Conservation (phyloP, 2,888 invertebrate genomes). For the Chrysomela aeneicollis region DNA sequence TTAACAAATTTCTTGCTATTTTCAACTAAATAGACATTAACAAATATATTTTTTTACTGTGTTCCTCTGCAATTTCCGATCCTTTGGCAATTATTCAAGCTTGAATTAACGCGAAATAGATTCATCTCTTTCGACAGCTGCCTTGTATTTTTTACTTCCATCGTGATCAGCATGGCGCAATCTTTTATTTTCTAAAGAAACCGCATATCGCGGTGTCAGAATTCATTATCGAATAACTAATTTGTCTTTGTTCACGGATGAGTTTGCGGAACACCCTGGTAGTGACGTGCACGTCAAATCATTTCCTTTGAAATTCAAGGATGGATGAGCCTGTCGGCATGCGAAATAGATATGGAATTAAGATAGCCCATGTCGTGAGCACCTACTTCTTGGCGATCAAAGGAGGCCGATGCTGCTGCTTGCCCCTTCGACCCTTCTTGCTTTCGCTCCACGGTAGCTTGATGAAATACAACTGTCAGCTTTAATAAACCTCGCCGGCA, state of each 20-base stretch:
- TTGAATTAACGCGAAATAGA: no score
- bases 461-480: slow-evolving; percentile 37
- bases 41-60: no score
- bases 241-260: neutral
- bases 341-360: slow-evolving; percentile 57
- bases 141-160: no score
- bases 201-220: neutral
- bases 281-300: slow-evolving; percentile 1
- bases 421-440: slow-evolving; percentile 30
- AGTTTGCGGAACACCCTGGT: slow-evolving; percentile 12
- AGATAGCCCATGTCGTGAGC: slow-evolving; percentile 58
- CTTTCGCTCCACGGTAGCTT: slow-evolving; percentile 35
- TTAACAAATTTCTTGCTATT: no score
- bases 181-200: slow-evolving; percentile 10
- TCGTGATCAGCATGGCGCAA: no score
- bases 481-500: slow-evolving; percentile 32
- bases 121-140: no score
- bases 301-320: slow-evolving; percentile 21
- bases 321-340: slow-evolving; percentile 27
- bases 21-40: no score
- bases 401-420: no score
- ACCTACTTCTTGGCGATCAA: slow-evolving; percentile 61
- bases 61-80: no score
- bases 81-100: no score
- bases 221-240: neutral